These are phyloP conservation scores for Crambe crambe DNA, from an alignment of 37 sponge, comb jelly and placozoan genomes.

Conservation along the genomic window DNA sequence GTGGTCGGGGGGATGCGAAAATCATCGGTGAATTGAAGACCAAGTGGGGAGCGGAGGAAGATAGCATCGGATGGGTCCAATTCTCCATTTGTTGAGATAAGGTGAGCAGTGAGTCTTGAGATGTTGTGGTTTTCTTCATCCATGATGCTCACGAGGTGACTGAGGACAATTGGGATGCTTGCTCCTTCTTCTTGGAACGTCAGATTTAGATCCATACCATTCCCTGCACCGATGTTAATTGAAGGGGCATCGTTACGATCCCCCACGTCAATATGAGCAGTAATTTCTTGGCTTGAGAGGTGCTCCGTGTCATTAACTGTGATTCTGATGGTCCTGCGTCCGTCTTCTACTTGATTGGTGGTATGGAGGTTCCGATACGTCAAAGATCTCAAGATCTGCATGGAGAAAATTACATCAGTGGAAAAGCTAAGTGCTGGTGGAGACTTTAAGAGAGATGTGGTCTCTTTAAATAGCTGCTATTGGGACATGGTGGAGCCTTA, in stretches of 20 bases:
- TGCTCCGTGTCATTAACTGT: conserved; percentile 18
- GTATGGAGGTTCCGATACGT: conserved; percentile 19
- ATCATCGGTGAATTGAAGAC: background rate
- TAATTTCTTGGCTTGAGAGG: background rate
- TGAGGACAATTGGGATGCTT: conserved; percentile 1
- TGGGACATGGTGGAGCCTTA: too few species aligned
- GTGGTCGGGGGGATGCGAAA: background rate
- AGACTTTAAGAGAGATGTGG: too few species aligned
- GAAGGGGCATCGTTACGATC: conserved; percentile 44
- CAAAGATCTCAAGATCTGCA: conserved; percentile 28
- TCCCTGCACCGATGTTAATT: conserved; percentile 1
- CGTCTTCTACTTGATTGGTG: conserved; percentile 34
- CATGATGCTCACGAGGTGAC: conserved; percentile 19
- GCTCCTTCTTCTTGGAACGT: conserved; percentile 15
- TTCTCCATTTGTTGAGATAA: conserved; percentile 29
- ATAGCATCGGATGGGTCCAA: conserved; percentile 31
- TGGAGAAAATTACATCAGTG: background rate
- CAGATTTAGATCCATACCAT: background rate
- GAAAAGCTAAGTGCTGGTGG: background rate
- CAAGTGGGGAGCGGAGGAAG: conserved; percentile 17
- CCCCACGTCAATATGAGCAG: conserved; percentile 1
- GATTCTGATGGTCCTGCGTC: conserved; percentile 11
- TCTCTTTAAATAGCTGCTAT: too few species aligned
- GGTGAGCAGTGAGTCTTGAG: conserved; percentile 23
- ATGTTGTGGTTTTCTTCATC: conserved; percentile 52